Conservation (phyloP, 2,113 vertebrate genomes). For the Brachyhypopomus gauderio region DNA sequence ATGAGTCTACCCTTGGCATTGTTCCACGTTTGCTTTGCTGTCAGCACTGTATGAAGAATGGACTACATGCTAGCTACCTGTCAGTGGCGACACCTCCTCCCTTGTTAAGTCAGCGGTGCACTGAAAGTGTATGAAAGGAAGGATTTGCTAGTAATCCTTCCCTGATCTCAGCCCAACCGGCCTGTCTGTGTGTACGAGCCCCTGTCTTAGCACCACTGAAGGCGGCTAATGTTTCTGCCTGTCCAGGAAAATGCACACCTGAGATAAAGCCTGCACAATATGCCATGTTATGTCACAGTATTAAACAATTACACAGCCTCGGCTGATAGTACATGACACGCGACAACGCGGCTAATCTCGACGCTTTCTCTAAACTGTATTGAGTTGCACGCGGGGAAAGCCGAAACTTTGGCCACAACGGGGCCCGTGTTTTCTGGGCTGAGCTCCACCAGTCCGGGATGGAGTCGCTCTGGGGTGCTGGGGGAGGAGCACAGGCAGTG, state of each 20-base stretch:
- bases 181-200: conserved; percentile 31
- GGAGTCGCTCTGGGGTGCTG: background rate
- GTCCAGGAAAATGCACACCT: conserved; percentile 36
- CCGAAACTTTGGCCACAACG: background rate
- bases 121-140: conserved; percentile 42
- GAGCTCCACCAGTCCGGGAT: too few species aligned
- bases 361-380: background rate
- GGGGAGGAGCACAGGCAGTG: background rate
- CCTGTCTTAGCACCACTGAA: conserved; percentile 1
- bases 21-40: background rate
- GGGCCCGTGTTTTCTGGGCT: too few species aligned
- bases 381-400: conserved; percentile 2
- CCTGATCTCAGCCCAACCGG: conserved; percentile 25
- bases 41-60: background rate
- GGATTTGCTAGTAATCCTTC: conserved; percentile 48
- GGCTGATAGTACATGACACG: conserved; percentile 8
- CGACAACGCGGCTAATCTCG: conserved; percentile 15
- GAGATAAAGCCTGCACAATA: conserved; percentile 40
- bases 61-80: background rate
- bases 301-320: conserved; percentile 46
- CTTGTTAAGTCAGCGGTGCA: conserved; percentile 27
- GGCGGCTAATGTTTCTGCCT: conserved; percentile 33
- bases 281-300: conserved; percentile 33
- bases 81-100: conserved; percentile 33
- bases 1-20: conserved; percentile 1